These are phyloP conservation scores for Phenganax subtilis DNA, from an alignment of 92 coral and sea anemone genomes.

Conservation along the genomic window DNA sequence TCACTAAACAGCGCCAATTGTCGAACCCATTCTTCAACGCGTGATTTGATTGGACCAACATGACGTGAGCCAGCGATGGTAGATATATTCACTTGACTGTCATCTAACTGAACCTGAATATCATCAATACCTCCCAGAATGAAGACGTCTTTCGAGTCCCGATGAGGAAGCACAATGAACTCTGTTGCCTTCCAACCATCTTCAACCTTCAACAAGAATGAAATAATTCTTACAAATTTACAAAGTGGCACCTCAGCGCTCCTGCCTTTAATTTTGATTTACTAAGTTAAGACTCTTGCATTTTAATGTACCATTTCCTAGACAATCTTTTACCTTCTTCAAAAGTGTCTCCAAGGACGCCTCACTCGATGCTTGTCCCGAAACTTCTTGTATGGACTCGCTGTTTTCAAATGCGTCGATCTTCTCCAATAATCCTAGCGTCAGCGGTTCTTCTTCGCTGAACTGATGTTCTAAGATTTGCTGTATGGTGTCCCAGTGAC, in stretches of 20 bases:
- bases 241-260: too few relatives aligned
- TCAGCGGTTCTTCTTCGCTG: conserved; percentile 92
- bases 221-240: too few relatives aligned
- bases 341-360: conserved; percentile 90
- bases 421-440: conserved; percentile 76
- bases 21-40: conserved; percentile 98
- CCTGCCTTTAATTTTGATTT: too few relatives aligned
- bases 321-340: conserved; percentile 62
- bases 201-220: conserved; percentile 63
- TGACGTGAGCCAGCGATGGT: conserved; percentile 99
- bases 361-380: conserved; percentile 98
- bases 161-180: conserved; percentile 93
- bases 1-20: conserved; percentile 92
- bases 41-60: conserved; percentile 92
- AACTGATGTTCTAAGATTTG: conserved; percentile 88
- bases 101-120: conserved; percentile 88
- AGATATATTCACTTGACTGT: conserved; percentile 95
- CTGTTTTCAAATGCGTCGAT: conserved; percentile 94
- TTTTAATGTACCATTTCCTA: neutral
- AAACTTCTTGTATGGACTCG: conserved; percentile 90
- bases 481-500: conserved; percentile 96
- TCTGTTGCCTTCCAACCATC: conserved; percentile 97
- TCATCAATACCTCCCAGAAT: conserved; percentile 97
- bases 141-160: conserved; percentile 96
- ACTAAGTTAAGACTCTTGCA: too few relatives aligned